Percentiles rank a stretch among this genome's conserved stretches.
Evolutionary conservation across 2,797 vertebrate species (phyloP).

Genomic region (Paratrypauchen microcephalus): DNA sequence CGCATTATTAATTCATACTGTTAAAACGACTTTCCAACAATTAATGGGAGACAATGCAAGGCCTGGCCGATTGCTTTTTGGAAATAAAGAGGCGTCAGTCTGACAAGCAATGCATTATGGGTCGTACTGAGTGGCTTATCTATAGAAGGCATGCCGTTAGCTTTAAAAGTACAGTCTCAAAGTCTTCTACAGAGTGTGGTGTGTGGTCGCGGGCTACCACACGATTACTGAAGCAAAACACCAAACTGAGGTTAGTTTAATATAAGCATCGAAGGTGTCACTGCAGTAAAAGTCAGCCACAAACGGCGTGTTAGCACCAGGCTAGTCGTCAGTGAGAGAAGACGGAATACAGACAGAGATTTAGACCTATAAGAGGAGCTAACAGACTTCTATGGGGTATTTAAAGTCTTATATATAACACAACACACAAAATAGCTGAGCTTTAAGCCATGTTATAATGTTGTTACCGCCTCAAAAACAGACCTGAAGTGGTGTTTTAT

Average conservation of each 20-base stretch:
- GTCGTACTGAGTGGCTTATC: conserved; percentile 69
- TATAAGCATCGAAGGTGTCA: conserved; percentile 24
- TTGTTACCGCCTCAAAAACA: too few species aligned
- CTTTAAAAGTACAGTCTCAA: conserved; percentile 48
- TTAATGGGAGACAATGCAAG: conserved; percentile 79
- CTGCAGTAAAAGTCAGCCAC: background rate
- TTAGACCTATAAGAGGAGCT: background rate
- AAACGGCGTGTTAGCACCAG: conserved; percentile 1
- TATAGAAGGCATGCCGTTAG: conserved; percentile 70
- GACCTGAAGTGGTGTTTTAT: too few species aligned
- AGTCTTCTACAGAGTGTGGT: conserved; percentile 35
- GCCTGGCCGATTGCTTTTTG: conserved; percentile 68
- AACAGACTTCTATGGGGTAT: too few species aligned
- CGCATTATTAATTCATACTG: conserved; percentile 87
- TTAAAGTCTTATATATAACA: too few species aligned
- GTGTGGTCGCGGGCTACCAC: conserved; percentile 65
- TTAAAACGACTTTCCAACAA: conserved; percentile 87
- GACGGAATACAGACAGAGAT: background rate
- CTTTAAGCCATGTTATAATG: too few species aligned
- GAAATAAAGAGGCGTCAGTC: conserved; percentile 70
- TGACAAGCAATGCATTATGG: conserved; percentile 75
- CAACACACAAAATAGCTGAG: too few species aligned
- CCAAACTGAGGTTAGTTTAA: conserved; percentile 56
- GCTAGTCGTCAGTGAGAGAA: background rate
- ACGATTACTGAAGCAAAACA: conserved; percentile 40